Conservation (phyloP, 2,797 vertebrate genomes). For the Darevskia nairensis region DNA sequence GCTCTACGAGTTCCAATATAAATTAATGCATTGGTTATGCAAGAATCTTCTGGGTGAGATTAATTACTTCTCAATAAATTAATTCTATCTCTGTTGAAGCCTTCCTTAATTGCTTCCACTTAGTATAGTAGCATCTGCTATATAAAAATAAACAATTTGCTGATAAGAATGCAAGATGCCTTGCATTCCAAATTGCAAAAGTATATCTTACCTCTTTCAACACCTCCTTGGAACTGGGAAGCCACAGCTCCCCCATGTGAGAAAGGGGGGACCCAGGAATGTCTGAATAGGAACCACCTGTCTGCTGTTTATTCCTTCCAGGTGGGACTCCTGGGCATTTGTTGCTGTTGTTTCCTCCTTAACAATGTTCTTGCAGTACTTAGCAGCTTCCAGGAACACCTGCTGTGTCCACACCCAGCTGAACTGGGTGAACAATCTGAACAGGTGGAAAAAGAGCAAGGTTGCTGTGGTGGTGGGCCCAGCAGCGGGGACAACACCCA, state of each 20-base stretch:
- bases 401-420: too few species aligned
- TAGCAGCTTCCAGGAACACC: too few species aligned
- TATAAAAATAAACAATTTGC: conserved; percentile 47
- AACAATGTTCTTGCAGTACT: too few species aligned
- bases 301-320: too few species aligned
- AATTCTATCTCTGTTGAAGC: conserved; percentile 61
- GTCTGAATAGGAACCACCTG: too few species aligned
- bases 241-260: neutral
- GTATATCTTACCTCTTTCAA: neutral
- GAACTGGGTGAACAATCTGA: too few species aligned
- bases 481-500: too few species aligned
- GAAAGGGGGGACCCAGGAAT: neutral
- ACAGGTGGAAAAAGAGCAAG: too few species aligned
- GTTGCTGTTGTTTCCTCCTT: too few species aligned
- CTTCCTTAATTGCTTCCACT: conserved; percentile 62
- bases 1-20: conserved; percentile 44
- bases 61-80: conserved; percentile 69
- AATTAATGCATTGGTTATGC: conserved; percentile 61
- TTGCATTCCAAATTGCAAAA: conserved; percentile 36
- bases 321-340: too few species aligned
- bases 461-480: too few species aligned
- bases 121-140: conserved; percentile 45
- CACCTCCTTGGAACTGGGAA: neutral
- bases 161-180: neutral
- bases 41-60: conserved; percentile 56